A percentile compares a stretch with the other conserved stretches of the same genome.
These are phyloP conservation scores for Pantherophis guttatus DNA, from an alignment of 2,113 vertebrate species.

Conservation along the genomic window DNA sequence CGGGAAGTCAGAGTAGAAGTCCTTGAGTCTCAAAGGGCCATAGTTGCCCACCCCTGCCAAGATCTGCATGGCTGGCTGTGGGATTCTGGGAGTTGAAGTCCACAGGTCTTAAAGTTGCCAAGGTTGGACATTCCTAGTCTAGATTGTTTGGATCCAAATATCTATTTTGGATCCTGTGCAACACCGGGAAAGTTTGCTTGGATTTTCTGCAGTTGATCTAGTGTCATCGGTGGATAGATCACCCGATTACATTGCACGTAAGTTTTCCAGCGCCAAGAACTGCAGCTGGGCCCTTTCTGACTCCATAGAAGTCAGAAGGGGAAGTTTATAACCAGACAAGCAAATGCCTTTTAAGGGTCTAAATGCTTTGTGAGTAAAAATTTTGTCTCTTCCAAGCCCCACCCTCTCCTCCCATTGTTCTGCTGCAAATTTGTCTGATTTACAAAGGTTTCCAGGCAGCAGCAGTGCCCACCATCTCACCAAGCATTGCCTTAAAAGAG, in stretches of 20 bases:
- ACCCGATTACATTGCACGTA: neutral
- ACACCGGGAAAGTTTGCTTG: neutral
- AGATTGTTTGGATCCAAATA: neutral
- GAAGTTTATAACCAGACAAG: neutral
- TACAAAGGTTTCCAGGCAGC: neutral
- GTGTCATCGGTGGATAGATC: neutral
- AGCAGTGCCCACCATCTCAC: neutral
- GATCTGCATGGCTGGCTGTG: neutral
- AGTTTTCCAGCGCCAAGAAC: neutral
- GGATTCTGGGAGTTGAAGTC: neutral
- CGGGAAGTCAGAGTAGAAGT: neutral
- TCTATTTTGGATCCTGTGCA: neutral
- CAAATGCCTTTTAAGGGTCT: neutral
- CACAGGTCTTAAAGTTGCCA: neutral
- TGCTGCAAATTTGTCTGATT: neutral
- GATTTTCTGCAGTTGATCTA: neutral
- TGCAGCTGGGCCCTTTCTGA: no score
- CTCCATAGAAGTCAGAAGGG: neutral
- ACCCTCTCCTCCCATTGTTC: neutral
- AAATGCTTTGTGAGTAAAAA: neutral
- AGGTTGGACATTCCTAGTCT: neutral
- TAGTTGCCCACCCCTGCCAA: neutral
- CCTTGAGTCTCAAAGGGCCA: no score
- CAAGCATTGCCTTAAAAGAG: neutral
- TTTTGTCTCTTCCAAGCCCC: rapidly evolving